These are phyloP conservation scores for Hydrotaea diabolus DNA, from an alignment of 2,888 invertebrate species.

Conservation along the genomic window DNA sequence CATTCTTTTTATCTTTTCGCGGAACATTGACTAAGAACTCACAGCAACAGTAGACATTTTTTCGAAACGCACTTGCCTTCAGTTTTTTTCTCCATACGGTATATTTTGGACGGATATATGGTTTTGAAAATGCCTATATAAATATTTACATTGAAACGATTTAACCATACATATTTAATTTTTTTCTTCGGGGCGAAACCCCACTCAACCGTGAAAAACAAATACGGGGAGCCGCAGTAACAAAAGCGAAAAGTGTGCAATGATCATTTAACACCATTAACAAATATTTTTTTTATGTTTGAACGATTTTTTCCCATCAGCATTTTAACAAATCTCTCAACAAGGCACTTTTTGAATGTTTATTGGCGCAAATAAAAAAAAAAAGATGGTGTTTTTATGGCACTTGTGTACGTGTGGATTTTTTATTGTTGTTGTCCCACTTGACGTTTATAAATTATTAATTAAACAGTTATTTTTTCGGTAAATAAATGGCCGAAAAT, in stretches of 20 bases:
- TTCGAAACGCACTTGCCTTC: no score
- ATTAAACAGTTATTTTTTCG: constrained; percentile 20
- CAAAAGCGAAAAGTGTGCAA: constrained; percentile 4
- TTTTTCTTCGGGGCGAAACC: neutral
- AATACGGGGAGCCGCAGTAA: neutral
- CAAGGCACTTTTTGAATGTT: constrained; percentile 33
- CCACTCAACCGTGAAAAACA: neutral
- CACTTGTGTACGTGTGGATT: constrained; percentile 33
- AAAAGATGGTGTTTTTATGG: constrained; percentile 14
- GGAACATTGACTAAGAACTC: no score
- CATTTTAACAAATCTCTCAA: constrained; percentile 42
- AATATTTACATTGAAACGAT: constrained; percentile 26
- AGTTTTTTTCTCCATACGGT: no score
- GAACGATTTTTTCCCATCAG: neutral
- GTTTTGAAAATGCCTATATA: neutral
- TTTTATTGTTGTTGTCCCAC: neutral
- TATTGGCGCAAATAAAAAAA: neutral
- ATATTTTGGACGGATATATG: no score
- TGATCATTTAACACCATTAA: constrained; percentile 59
- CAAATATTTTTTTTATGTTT: constrained; percentile 44
- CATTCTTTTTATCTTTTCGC: no score
- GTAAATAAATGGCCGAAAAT: neutral
- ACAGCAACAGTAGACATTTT: no score
- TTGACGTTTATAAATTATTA: constrained; percentile 18
- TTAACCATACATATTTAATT: constrained; percentile 36